phyloP scores from a whole-genome alignment of 2,797 vertebrate species.

The Lophotriccus pileatus region DNA sequence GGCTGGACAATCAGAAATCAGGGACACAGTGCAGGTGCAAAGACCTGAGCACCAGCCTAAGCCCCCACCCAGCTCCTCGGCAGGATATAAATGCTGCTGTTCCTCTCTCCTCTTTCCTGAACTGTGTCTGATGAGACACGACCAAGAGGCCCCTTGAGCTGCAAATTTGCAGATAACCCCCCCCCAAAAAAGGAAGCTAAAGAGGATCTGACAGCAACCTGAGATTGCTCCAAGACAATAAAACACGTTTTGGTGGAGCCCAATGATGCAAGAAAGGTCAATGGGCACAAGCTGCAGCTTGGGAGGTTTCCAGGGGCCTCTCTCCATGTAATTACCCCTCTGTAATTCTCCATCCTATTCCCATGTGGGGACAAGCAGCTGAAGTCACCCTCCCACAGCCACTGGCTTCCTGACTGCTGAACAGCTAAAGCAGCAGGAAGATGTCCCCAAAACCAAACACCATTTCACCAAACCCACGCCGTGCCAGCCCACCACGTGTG shows the following conservation, averaged over 20 bases:
- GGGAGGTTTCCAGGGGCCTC: not conserved
- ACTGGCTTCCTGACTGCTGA: not conserved
- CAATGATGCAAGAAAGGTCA: not conserved
- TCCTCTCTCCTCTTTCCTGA: not conserved
- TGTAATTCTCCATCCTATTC: not conserved
- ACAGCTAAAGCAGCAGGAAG: not conserved
- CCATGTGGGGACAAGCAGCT: not conserved
- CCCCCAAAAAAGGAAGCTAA: not conserved
- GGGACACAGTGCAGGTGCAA: not conserved
- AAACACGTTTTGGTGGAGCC: not conserved
- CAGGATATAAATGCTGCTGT: not conserved
- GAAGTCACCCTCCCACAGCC: not conserved
- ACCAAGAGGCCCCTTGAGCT: not conserved
- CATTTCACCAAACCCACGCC: not conserved
- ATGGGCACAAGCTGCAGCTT: not conserved
- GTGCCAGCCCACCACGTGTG: rapidly evolving
- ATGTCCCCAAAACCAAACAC: not conserved
- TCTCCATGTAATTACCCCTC: not conserved
- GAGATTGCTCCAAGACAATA: not conserved
- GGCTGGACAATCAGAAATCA: not conserved
- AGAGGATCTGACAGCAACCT: not conserved
- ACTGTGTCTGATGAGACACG: not conserved
- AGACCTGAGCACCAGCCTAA: not conserved
- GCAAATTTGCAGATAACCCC: not conserved
- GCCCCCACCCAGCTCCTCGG: not conserved